Conservation (phyloP, 2,888 invertebrate species). For the Protonemura montana region DNA sequence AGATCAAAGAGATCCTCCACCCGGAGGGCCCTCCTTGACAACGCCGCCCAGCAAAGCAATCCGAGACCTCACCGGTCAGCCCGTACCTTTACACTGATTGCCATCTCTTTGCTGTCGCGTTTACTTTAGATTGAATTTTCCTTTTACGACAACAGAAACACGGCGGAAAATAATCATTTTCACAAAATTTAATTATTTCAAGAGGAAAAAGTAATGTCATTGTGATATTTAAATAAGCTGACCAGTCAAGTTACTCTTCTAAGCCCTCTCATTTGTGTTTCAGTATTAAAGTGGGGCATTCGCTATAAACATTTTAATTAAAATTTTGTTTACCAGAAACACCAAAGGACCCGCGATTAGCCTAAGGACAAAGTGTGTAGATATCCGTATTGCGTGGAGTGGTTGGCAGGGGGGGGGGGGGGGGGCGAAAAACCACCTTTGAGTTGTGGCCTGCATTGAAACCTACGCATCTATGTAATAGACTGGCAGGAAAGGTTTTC, state of each 20-base stretch:
- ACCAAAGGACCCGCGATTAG: conserved; percentile 21
- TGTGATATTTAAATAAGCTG: too few species aligned
- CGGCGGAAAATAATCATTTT: too few species aligned
- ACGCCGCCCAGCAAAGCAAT: background rate
- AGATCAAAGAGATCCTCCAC: conserved; percentile 14
- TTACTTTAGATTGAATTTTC: too few species aligned
- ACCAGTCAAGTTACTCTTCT: too few species aligned
- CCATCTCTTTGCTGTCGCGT: too few species aligned
- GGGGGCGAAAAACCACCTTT: background rate
- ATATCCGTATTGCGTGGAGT: too few species aligned
- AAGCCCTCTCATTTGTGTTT: background rate
- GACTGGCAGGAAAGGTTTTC: background rate
- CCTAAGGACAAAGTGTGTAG: too few species aligned
- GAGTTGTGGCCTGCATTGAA: background rate
- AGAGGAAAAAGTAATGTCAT: too few species aligned
- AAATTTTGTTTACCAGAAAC: conserved; percentile 23
- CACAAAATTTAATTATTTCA: too few species aligned
- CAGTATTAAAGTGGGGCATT: background rate
- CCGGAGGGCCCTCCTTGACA: background rate
- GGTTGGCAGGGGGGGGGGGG: background rate
- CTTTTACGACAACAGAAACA: too few species aligned
- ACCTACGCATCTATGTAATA: conserved; percentile 25
- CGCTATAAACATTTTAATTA: conserved; percentile 37
- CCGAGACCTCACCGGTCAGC: too few species aligned
- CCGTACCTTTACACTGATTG: too few species aligned